phyloP scores from a whole-genome alignment of 2,113 vertebrate species.

The Rynchops niger region DNA sequence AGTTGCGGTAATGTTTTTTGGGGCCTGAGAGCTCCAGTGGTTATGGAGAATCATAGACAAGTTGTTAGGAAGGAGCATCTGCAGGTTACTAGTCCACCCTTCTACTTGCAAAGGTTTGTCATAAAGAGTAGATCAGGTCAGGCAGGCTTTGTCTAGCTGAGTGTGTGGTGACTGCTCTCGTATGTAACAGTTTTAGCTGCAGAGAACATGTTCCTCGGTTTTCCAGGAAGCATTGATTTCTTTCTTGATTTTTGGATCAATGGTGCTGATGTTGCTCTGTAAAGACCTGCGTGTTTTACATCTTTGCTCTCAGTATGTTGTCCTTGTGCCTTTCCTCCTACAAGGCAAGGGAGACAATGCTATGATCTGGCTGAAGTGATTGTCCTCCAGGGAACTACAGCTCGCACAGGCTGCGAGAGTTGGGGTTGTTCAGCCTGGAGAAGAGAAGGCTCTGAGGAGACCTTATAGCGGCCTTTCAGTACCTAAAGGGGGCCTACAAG shows the following conservation, averaged over 20 bases:
- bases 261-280: neutral
- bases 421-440: no score
- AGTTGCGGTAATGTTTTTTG: neutral
- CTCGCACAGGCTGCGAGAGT: no score
- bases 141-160: neutral
- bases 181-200: neutral
- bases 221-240: neutral
- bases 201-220: neutral
- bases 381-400: fast-evolving
- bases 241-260: neutral
- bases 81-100: neutral
- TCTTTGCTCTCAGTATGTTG: fast-evolving
- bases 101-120: neutral
- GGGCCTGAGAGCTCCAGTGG: neutral
- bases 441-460: no score
- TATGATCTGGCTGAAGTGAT: neutral
- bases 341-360: neutral
- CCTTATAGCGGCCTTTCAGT: no score
- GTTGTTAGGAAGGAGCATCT: neutral
- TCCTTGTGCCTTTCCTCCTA: neutral
- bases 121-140: neutral
- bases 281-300: fast-evolving
- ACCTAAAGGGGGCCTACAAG: no score
- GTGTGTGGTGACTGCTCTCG: neutral
- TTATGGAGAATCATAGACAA: neutral